Conservation (phyloP, 2,888 invertebrate genomes). For the Hyposoter didymator region DNA sequence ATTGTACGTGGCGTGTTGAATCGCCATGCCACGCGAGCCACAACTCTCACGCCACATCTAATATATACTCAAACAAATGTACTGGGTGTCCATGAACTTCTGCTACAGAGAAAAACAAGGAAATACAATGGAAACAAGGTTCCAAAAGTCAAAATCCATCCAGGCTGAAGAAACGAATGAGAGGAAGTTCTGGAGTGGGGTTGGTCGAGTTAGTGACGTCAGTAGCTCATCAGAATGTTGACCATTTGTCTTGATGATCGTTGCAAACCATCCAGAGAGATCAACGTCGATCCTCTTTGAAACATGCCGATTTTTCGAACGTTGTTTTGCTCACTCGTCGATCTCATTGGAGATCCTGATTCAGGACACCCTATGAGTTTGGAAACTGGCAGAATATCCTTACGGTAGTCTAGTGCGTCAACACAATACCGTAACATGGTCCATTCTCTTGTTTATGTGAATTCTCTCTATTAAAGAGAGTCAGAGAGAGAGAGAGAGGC, state of each 20-base stretch:
- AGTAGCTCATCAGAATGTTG: neutral
- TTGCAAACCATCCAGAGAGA: neutral
- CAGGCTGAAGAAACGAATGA: neutral
- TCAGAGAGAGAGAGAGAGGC: conserved; percentile 42
- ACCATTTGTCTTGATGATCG: neutral
- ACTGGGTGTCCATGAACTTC: neutral
- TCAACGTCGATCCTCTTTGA: neutral
- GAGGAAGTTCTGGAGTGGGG: too few species aligned
- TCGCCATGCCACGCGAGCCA: conserved; percentile 37
- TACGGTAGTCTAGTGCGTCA: conserved; percentile 34
- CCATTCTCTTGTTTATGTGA: conserved; percentile 39
- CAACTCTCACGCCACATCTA: conserved; percentile 37
- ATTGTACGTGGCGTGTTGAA: conserved; percentile 55
- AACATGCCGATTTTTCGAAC: neutral
- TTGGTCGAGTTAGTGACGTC: neutral
- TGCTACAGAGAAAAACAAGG: neutral
- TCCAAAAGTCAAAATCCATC: neutral
- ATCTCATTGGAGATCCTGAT: neutral
- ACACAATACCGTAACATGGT: conserved; percentile 40
- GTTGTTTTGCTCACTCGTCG: neutral
- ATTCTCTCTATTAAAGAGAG: conserved; percentile 26
- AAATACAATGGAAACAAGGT: neutral
- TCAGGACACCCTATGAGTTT: conserved; percentile 6
- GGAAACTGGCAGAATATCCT: neutral
- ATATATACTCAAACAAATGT: conserved; percentile 10